Percentiles rank a stretch among this genome's conserved stretches.
Conservation (phyloP, 2,113 vertebrate genomes). For the Hassar affinis region DNA sequence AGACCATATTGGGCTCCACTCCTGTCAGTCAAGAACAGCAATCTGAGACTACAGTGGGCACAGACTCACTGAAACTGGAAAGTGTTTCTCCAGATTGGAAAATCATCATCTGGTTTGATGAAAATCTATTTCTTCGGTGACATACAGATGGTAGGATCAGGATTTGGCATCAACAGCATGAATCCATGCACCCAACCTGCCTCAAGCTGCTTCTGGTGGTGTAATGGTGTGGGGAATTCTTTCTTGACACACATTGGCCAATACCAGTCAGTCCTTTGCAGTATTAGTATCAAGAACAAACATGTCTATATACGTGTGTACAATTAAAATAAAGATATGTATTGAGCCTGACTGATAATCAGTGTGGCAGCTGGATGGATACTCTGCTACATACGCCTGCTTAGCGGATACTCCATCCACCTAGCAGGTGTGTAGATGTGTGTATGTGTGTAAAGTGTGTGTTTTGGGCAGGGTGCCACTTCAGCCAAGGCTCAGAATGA, state of each 20-base stretch:
- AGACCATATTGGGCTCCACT: background rate
- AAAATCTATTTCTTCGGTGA: background rate
- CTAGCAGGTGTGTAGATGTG: background rate
- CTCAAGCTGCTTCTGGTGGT: background rate
- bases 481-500: background rate
- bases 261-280: background rate
- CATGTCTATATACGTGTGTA: no score
- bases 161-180: background rate
- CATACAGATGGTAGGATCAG: background rate
- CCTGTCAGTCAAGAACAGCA: background rate
- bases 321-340: background rate
- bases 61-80: background rate
- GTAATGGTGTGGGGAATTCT: background rate
- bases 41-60: background rate
- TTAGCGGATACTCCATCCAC: slow-evolving; percentile 11
- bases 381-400: background rate
- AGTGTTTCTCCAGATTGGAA: background rate
- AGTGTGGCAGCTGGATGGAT: slow-evolving; percentile 3
- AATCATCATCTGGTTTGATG: background rate
- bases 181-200: background rate
- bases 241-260: background rate
- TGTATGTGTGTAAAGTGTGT: background rate
- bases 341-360: slow-evolving; percentile 1
- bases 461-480: slow-evolving; percentile 12
- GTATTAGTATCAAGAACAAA: background rate